Evolutionary conservation across 2,888 invertebrate genomes (phyloP), one percentile per base, ranked within the genome.

Genomic region (Osedax frankpressi): DNA sequence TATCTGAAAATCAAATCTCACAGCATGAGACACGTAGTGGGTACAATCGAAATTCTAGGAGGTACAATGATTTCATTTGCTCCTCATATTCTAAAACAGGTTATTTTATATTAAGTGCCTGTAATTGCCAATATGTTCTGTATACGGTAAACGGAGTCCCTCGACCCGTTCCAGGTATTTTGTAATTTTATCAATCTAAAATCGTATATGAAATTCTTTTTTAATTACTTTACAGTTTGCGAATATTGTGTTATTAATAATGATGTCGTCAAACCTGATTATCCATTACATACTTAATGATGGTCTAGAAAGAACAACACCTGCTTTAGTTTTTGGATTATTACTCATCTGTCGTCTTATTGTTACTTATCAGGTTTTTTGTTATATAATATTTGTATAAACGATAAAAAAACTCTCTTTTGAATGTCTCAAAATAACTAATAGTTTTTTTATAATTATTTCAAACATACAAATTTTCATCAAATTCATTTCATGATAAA

Each of bases 181-280:
- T n/a, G n/a, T n/a, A n/a, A n/a, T n/a, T n/a, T n/a, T n/a, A n/a
- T n/a, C n/a, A n/a, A n/a, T n/a, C n/a, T n/a, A n/a, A n/a, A n/a
- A n/a, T n/a, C n/a, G n/a, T n/a, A n/a, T n/a, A n/a, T n/a, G n/a
- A n/a, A n/a, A n/a, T n/a, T n/a, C n/a, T n/a, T n/a, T n/a, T n/a
- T n/a, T n/a, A n/a, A n/a, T n/a, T n/a, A n/a, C n/a, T n/a, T n/a
- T 44, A 44, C 92, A 94, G 84, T 88, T 89, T 70, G 92, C 94
- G 65, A 96, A 96, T 85, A 86, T 91, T 11, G 89, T 92, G 30
- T 87, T 96, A 75, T 87, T 96, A 63, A 77, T 91, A 72, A 86
- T 94, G 77, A 94, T 93, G 89, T 82, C 93, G 76, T 88, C 93
- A 85, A 93, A 93, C 44, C 91, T 93, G 73, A 94, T 95, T 85